Evolutionary conservation across 2,797 vertebrate species (phyloP), one percentile per base, ranked within the genome.

Genomic region (Eidolon dupreanum): DNA sequence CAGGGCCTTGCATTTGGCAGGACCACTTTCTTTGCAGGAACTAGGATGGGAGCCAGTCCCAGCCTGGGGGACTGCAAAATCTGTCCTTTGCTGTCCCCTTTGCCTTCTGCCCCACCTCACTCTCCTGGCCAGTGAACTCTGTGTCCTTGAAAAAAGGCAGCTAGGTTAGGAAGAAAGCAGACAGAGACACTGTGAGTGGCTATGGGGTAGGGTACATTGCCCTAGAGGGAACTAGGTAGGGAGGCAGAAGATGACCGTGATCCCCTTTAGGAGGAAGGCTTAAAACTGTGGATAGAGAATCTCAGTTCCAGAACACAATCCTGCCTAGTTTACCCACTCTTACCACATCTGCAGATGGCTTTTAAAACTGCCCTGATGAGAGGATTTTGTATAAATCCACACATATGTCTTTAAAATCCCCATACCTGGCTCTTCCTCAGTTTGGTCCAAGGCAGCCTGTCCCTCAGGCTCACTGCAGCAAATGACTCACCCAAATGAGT

Each of bases 11-110:
- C 11, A 28, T 87, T 95, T 93, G 71, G 43, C 51, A 93, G 55
- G 51, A 61, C 38, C 16, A 53, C 55, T 87, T 93, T 97, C 74
- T 97, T 96, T 57, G 65, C 70, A 88, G 66, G 49, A 95, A 19
- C 26, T 6, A 28, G 31, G 28, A 71, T 24, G 26, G 51, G 61
- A 95, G 36, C 24, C 77, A 94, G 19, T 41, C 8, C 38, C 51
- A 88, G 43, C 33, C 43, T 46, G 68, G 36, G 57, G 53, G 6
- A 75, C 38, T 93, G 4, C 17, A 91, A 51, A 88, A 24, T 83
- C 59, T 91, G 13, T 79, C 73, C 11, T 28, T 92, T 88, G 8
- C 20, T 77, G 6, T 92, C 28, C 22, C 43, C 43, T 93, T 92
- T 75, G 22, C 61, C 65, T 96, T 88, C 38, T 84, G 4, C 24